Conservation (phyloP, 2,113 vertebrate species). For the Pitta sordida region DNA sequence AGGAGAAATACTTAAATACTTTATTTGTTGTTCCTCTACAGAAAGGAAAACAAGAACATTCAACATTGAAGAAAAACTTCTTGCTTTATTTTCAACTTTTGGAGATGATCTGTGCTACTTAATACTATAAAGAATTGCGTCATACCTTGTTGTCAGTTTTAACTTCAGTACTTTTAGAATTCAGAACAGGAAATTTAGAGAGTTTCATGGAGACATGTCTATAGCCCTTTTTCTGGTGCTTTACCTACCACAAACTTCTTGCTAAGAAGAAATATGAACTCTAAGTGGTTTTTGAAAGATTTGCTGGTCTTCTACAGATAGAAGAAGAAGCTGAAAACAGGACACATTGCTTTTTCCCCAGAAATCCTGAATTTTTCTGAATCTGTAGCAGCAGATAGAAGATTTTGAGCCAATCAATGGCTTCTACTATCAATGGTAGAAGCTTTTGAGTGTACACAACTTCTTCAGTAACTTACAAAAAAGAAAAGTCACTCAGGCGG, state of each 20-base stretch:
- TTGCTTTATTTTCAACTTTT: neutral
- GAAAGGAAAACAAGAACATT: neutral
- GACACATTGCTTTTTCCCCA: neutral
- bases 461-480: neutral
- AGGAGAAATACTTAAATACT: neutral
- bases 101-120: neutral
- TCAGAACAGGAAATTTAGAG: neutral
- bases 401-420: too few relatives aligned
- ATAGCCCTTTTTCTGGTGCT: neutral
- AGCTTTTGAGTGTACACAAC: neutral
- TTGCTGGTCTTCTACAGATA: neutral
- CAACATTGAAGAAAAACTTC: neutral
- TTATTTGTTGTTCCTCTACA: neutral
- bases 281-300: neutral
- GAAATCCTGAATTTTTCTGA: neutral
- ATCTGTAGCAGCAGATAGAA: neutral
- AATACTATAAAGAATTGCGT: slow-evolving; percentile 4
- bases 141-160: slow-evolving; percentile 40
- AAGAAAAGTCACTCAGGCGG: neutral
- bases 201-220: neutral
- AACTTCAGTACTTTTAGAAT: slow-evolving; percentile 12
- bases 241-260: neutral
- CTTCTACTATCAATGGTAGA: neutral
- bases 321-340: neutral
- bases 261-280: neutral